phyloP scores from a whole-genome alignment of 2,113 vertebrate genomes.

The Bos indicus region DNA sequence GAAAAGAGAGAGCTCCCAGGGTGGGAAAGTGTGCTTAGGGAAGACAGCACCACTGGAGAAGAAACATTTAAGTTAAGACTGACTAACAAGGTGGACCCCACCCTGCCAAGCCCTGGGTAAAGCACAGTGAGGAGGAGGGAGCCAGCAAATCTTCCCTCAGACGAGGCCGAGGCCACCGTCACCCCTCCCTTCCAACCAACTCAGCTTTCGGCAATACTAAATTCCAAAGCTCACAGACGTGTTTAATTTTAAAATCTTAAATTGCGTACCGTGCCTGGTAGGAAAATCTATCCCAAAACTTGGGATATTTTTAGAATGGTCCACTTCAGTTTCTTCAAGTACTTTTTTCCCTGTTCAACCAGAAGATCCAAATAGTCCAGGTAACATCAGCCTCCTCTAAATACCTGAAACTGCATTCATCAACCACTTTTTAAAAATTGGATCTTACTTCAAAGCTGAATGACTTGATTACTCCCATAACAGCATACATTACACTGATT shows the following conservation, averaged over 20 bases:
- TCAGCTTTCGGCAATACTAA: background rate
- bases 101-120: background rate
- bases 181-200: background rate
- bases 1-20: background rate
- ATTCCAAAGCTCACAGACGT: slow-evolving; percentile 48
- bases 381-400: slow-evolving; percentile 57
- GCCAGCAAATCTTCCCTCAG: accelerated
- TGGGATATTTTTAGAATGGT: slow-evolving; percentile 62
- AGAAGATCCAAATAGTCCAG: slow-evolving; percentile 72
- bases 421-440: slow-evolving; percentile 63
- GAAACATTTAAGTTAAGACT: background rate
- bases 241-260: slow-evolving; percentile 56
- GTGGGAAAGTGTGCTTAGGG: background rate
- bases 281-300: slow-evolving; percentile 52
- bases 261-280: slow-evolving; percentile 6
- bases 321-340: slow-evolving; percentile 65
- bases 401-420: slow-evolving; percentile 64
- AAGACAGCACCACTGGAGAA: background rate
- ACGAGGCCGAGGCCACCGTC: background rate
- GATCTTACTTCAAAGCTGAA: slow-evolving; percentile 71
- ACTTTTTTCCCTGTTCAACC: slow-evolving; percentile 55
- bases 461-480: slow-evolving; percentile 70
- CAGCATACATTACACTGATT: slow-evolving; percentile 70
- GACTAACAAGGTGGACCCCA: background rate
- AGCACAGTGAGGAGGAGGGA: background rate